Conservation (phyloP, 2,888 invertebrate genomes). For the Drosophila mercatorum region DNA sequence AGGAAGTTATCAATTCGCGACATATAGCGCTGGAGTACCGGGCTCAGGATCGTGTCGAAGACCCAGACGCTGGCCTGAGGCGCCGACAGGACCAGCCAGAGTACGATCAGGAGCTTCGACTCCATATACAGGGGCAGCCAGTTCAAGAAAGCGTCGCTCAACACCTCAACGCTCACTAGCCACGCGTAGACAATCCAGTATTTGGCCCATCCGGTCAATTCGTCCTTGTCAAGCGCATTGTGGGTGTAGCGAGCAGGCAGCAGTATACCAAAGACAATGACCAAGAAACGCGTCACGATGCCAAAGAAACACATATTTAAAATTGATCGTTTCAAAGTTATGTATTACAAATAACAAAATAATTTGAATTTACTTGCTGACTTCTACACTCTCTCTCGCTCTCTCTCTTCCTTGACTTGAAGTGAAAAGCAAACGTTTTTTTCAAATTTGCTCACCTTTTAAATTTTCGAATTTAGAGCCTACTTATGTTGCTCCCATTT, state of each 20-base stretch:
- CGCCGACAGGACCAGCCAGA: constrained; percentile 56
- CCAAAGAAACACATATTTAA: constrained; percentile 47
- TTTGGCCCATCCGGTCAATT: constrained; percentile 54
- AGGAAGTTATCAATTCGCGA: constrained; percentile 55
- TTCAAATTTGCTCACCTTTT: neutral
- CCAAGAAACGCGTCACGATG: constrained; percentile 43
- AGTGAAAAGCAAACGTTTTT: neutral
- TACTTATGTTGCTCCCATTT: neutral
- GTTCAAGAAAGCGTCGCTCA: constrained; percentile 96
- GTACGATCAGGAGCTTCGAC: constrained; percentile 52
- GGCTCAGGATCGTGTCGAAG: constrained; percentile 53
- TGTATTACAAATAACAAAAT: neutral
- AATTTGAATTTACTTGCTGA: constrained; percentile 6
- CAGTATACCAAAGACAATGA: constrained; percentile 55
- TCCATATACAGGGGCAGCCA: constrained; percentile 92
- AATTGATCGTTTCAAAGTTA: constrained; percentile 10
- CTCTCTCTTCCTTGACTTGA: constrained; percentile 2
- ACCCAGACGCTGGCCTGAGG: constrained; percentile 66
- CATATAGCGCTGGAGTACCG: constrained; percentile 46
- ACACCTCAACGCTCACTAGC: constrained; percentile 95
- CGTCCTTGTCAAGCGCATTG: constrained; percentile 30
- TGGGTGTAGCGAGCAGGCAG: constrained; percentile 60
- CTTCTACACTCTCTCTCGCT: neutral
- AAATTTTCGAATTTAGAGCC: neutral
- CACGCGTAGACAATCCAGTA: constrained; percentile 89